phyloP scores from a whole-genome alignment of 23 tunicate species.

The Corella eumyota region DNA sequence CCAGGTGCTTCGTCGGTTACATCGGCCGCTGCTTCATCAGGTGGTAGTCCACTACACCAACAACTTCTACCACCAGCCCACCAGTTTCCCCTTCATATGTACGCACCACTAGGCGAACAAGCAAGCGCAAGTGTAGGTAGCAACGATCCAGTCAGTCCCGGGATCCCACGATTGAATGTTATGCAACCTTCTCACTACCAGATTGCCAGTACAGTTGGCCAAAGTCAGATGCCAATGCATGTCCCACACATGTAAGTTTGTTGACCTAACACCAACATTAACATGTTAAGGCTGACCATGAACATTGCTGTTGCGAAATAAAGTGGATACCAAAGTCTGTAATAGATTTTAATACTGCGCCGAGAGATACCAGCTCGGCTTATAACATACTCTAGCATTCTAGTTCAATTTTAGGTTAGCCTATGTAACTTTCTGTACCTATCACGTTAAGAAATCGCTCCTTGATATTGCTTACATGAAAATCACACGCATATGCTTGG shows the following conservation, averaged over 20 bases:
- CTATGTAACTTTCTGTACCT: too few species aligned
- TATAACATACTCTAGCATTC: too few species aligned
- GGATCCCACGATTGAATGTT: constrained; percentile 17
- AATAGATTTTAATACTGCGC: too few species aligned
- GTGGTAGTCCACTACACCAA: constrained; percentile 41
- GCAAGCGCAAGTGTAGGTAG: constrained; percentile 10
- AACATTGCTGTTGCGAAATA: too few species aligned
- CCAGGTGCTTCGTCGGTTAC: constrained; percentile 48
- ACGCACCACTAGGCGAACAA: constrained; percentile 12
- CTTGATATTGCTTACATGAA: too few species aligned
- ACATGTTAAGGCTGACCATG: too few species aligned
- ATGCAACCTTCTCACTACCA: constrained; percentile 24
- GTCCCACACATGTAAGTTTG: constrained; percentile 27
- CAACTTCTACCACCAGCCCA: constrained; percentile 31
- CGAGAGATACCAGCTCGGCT: too few species aligned
- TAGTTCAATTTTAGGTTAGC: too few species aligned
- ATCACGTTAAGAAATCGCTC: too few species aligned
- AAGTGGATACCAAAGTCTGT: too few species aligned
- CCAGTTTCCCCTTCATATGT: constrained; percentile 32
- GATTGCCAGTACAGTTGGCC: constrained; percentile 20
- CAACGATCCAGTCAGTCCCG: constrained; percentile 34
- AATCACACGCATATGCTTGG: too few species aligned
- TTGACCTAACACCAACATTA: neutral
- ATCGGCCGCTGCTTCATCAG: constrained; percentile 18
- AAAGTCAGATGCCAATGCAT: constrained; percentile 24